Evolutionary conservation across 1,140 invertebrate genomes (phyloP).

Genomic region (Cheumatopsyche charites): DNA sequence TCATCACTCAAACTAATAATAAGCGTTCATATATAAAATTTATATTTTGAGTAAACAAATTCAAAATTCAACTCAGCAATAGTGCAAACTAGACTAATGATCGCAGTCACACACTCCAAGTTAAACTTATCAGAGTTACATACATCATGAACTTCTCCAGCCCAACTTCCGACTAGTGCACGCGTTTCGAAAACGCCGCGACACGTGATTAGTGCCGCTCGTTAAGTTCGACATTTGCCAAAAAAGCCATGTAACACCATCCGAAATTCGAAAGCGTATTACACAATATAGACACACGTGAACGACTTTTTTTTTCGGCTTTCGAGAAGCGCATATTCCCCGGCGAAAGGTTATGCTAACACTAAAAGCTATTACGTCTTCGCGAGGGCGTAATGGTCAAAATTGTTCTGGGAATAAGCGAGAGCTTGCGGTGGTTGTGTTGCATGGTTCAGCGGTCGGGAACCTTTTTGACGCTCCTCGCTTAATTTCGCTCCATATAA

Average conservation of each 20-base stretch:
- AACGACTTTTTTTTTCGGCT: neutral
- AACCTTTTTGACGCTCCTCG: constrained; percentile 25
- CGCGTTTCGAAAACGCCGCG: too few species aligned
- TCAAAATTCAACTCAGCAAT: too few species aligned
- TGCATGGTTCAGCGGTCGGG: neutral
- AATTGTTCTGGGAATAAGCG: constrained; percentile 40
- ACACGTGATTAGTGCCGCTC: too few species aligned
- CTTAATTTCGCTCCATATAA: constrained; percentile 21
- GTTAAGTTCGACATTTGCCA: neutral
- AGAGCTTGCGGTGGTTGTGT: constrained; percentile 3
- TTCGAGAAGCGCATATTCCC: constrained; percentile 29
- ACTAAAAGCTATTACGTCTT: constrained; percentile 41
- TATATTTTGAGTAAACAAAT: too few species aligned
- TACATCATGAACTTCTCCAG: too few species aligned
- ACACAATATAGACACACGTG: neutral
- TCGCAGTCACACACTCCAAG: too few species aligned
- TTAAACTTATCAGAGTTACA: too few species aligned
- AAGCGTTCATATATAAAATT: too few species aligned
- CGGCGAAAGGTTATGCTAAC: constrained; percentile 41
- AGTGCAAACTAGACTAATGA: too few species aligned
- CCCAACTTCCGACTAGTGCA: too few species aligned
- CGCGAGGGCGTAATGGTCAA: constrained; percentile 41
- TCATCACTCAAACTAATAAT: too few species aligned
- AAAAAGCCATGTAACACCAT: neutral
- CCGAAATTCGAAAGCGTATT: neutral